Evolutionary conservation across 1,140 invertebrate species (phyloP), one percentile per base, ranked within the genome.

Genomic region (Penaeus vannamei): DNA sequence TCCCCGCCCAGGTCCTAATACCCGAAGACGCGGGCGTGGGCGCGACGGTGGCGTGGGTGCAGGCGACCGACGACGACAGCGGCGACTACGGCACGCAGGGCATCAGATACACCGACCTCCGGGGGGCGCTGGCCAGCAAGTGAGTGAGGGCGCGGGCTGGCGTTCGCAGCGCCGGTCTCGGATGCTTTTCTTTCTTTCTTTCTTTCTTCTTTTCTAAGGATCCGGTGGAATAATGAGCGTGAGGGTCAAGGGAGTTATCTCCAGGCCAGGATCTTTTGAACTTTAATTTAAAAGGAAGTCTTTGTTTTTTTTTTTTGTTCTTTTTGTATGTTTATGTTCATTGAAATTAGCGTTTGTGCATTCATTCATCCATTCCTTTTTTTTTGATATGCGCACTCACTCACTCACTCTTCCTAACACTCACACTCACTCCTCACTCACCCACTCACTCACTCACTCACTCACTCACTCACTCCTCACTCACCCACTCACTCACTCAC

Each of bases 81-180:
- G 97, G 96, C 60, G 95, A 95, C 91, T 97, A 95, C 93, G 98
- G 98, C 2, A 97, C 96, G 2, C 94, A 94, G 91, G 97, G 97
- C 1, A 97, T 98, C 90, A 94, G 97, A 92, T 98, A 98, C 92
- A 98, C 96, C 0, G 96, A 95, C 92, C 92, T 98, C 19, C 94
- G 96, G 85, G 96, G 96, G 85, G 95, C 95, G 91, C 96, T 98
- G 86, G 96, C 97, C 29, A 95, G 97, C 93, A 94, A 96, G 97
- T 97, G 94, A 95, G 96, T 95, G 91, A 36, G 26, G 23, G 7
- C 3, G 72, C 14, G 32, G 29, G 2, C 14, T 62, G 17, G 23
- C 14, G 23, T 32, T 0, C 10, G 10, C 14, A 20, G 4, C 10
- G 14, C 14, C 7, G 14, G 32, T 0, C 12, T 22, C 8, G 14